These are phyloP conservation scores for Papilio polyxenes DNA, from an alignment of 1,140 invertebrate species.

Conservation along the genomic window DNA sequence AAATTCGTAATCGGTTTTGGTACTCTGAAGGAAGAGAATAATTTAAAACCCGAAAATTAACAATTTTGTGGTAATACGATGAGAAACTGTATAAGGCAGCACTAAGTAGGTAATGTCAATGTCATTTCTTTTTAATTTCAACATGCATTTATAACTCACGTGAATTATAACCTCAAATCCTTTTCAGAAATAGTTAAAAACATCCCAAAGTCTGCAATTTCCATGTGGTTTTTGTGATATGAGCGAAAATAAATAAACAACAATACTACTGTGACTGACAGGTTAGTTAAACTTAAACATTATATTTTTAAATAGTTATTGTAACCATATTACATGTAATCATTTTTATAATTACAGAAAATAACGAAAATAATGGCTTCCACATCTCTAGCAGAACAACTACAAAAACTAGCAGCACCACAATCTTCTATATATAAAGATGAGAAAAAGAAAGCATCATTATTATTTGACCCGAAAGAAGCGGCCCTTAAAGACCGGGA, in stretches of 20 bases:
- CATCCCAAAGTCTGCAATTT: neutral
- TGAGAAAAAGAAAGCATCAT: slow-evolving; percentile 87
- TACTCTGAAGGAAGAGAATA: no score
- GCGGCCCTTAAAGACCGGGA: slow-evolving; percentile 91
- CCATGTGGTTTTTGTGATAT: neutral
- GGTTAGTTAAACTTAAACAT: neutral
- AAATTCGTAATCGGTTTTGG: no score
- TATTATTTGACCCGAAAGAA: slow-evolving; percentile 94
- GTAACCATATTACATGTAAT: neutral
- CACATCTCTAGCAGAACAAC: slow-evolving; percentile 91
- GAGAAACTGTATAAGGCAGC: neutral
- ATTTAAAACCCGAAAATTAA: no score
- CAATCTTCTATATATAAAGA: slow-evolving; percentile 87
- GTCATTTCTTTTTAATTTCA: neutral
- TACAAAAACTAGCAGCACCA: slow-evolving; percentile 89
- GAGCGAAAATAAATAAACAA: neutral
- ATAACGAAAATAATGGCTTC: slow-evolving; percentile 60
- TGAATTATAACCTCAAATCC: neutral
- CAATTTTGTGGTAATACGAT: neutral
- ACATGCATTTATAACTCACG: neutral
- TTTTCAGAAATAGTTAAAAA: neutral
- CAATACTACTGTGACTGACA: neutral
- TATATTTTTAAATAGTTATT: neutral
- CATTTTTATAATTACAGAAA: neutral
- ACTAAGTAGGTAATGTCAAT: neutral